Evolutionary conservation across 2,113 vertebrate species (phyloP).

Genomic region (Bagarius yarrelli): DNA sequence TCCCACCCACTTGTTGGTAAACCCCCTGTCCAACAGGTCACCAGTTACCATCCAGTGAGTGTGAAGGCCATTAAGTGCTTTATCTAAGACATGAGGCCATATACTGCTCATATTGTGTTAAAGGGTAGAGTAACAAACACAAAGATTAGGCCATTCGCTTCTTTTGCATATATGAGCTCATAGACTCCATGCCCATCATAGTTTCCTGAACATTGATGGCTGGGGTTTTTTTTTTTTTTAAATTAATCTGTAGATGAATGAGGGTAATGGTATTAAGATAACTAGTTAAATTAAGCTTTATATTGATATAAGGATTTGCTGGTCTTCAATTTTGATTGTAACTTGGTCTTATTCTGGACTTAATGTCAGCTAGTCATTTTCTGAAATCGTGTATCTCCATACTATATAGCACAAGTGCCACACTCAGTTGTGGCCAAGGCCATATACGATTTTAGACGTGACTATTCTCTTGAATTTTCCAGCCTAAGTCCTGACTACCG

Average conservation of each 20-base stretch:
- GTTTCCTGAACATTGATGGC: neutral
- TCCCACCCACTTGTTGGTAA: neutral
- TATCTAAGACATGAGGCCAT: neutral
- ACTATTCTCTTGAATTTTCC: neutral
- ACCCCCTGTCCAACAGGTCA: neutral
- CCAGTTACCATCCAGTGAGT: neutral
- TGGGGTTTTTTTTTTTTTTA: neutral
- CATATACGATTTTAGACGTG: too few relatives aligned
- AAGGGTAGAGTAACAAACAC: neutral
- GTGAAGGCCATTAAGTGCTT: neutral
- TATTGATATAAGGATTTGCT: neutral
- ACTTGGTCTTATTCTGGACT: neutral
- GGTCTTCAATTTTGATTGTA: neutral
- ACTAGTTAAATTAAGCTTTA: neutral
- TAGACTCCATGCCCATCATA: neutral
- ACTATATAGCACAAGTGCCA: too few relatives aligned
- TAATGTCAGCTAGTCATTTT: neutral
- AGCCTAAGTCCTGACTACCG: neutral
- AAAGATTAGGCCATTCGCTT: neutral
- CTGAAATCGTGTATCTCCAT: neutral
- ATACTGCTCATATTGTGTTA: neutral
- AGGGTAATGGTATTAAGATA: neutral
- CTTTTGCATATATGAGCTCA: neutral
- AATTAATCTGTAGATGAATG: neutral
- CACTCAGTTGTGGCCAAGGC: too few relatives aligned